Base-by-base conservation (phyloP, 2,797 vertebrate species). In the Ptychadena robeensis region DNA sequence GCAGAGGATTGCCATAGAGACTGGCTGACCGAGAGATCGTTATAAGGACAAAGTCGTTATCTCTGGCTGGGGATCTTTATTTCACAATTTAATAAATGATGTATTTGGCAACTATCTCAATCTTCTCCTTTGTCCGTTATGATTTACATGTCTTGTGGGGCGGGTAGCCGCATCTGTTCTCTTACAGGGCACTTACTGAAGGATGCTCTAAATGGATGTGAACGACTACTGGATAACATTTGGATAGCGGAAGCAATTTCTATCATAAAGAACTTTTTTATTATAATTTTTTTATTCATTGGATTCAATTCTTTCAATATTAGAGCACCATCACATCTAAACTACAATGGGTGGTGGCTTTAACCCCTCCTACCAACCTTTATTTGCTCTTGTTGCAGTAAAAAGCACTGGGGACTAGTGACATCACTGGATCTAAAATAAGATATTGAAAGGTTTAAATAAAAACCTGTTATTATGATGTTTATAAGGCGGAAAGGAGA, bases 1-100 rank as follows among this genome's bases (percentile, higher is more conserved):
- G 53, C 34, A 40, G 64, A 38, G n/a, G 75, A 78, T 78, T 78
- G 75, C 64, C 75, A 78, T 78, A 78, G 75, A 78, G 75, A 78
- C 75, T 30, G 38, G 28, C 14, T 9, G 32, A 38, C 9, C 63
- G 9, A 2, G 61, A 68, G 64, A 11, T 31, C 31, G 32, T 63
- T 9, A n/a, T 74, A 27, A 61, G 53, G 32, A 74, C 31, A 22
- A 40, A 75, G 73, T 40, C 34, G 35, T 75, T 64, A 34, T 75
- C 37, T 53, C 63, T 48, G 63, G 74, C 38, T 14, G 8, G 22
- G 63, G 27, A 31, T 32, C 74, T 48, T 77, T 77, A 77, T 67
- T 67, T 63, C 63, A 10, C 37, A 67, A 66, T 77, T 40, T 48
- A 53, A 44, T 32, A 25, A 67, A 34, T 53, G 22, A 77, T 77